Conservation (phyloP, 2,113 vertebrate species). For the Acanthisitta chloris region DNA sequence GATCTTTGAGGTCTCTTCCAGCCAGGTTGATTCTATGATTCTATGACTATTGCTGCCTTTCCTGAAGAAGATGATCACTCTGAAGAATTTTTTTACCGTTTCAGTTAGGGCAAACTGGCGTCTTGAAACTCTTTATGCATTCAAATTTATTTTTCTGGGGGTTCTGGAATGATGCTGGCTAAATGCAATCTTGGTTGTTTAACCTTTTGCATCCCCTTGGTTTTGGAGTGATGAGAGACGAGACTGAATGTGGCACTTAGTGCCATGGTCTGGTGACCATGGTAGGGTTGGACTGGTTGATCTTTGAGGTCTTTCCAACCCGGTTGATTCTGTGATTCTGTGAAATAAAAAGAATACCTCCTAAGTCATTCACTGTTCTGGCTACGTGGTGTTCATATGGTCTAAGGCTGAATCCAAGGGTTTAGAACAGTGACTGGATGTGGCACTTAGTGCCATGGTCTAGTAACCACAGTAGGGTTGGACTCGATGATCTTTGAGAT, state of each 20-base stretch:
- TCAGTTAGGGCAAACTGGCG: background rate
- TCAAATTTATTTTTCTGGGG: background rate
- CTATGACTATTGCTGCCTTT: background rate
- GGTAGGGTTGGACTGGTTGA: no score
- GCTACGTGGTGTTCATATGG: rapidly evolving
- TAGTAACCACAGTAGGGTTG: no score
- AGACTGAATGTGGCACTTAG: no score
- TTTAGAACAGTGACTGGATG: background rate
- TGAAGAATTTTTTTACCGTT: background rate
- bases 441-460: no score
- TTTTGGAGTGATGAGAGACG: no score
- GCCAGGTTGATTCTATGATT: no score
- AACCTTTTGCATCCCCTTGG: background rate
- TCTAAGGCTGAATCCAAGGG: background rate
- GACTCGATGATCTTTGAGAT: no score
- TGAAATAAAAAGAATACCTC: background rate
- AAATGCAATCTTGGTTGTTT: background rate
- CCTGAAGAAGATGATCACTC: background rate
- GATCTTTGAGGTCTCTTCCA: no score
- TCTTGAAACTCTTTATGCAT: background rate
- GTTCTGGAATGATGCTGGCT: background rate
- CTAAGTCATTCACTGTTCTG: background rate
- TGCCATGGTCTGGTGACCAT: no score
- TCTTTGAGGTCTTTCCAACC: no score
- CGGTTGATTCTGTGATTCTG: no score